Base-by-base conservation (phyloP, 2,113 vertebrate species). In the Colius striatus region DNA sequence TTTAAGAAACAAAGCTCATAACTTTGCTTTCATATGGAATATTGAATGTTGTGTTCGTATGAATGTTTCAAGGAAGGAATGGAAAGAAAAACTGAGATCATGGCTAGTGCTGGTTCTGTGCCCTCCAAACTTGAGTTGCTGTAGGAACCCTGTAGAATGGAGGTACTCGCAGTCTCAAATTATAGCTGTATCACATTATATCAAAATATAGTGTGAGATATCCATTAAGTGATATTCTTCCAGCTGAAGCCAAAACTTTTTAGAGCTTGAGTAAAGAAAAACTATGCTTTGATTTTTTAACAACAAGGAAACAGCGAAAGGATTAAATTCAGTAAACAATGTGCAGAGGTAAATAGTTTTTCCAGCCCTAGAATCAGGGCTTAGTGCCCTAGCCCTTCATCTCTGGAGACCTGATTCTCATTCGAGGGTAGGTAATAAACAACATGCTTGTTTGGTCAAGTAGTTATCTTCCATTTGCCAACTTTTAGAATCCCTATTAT, bases 371-470 rank as follows among this genome's bases (percentile, higher is more conserved):
- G 72, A 90, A 92, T 72, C 51, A 65, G 84, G 50, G 48, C 41
- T 92, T 62, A 78, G n/a, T 93, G 75, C 75, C 61, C 48, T 78
- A 92, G 60, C 76, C 36, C 73, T 81, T 94, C 68, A 78, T 63
- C 76, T 95, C 92, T 92, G 80, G 91, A 94, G 86, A 92, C 84
- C 16, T 78, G 80, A 94, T 92, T 84, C 77, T 89, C 57, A 61
- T 84, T 94, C 68, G 87, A 73, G 70, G 19, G 61, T 84, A 71
- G 70, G 89, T 80, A 93, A 97, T 96, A 97, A 96, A 96, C 95
- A 84, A 90, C 82, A 45, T 55, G 34, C 73, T 92, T 97, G 87
- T 96, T 95, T 97, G 48, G 92, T 87, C 91, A 97, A 95, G 83
- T 89, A 95, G 77, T 72, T 86, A 47, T 95, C 89, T 91, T 95